A percentile compares a stretch with the other conserved stretches of the same genome.
These are phyloP conservation scores for Chiloscyllium plagiosum DNA, from an alignment of 2,113 vertebrate genomes.

Conservation along the genomic window DNA sequence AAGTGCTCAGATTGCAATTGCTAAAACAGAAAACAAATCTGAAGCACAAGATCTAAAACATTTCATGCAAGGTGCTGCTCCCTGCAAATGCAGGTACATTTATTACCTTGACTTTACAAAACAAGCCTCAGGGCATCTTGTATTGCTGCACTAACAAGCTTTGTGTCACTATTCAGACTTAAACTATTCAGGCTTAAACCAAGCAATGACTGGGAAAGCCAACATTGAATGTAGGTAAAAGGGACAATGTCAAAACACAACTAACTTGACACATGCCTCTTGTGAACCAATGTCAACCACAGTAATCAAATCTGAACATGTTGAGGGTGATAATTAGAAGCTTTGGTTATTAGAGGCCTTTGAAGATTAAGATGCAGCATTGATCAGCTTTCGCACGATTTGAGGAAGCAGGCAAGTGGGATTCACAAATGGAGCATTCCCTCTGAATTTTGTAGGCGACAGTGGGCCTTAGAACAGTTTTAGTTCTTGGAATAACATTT, in stretches of 20 bases:
- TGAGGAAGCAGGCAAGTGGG: background rate
- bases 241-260: background rate
- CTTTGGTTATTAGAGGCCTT: background rate
- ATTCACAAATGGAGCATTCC: background rate
- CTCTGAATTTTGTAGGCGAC: background rate
- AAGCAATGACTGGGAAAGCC: background rate
- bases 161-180: background rate
- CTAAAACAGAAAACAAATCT: background rate
- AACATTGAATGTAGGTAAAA: background rate
- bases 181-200: background rate
- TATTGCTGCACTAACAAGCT: background rate
- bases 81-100: background rate
- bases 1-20: background rate
- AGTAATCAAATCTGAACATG: background rate
- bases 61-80: background rate
- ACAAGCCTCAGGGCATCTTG: background rate
- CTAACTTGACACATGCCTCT: background rate
- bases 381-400: background rate
- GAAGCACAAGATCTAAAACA: background rate
- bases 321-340: background rate
- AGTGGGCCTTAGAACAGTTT: background rate
- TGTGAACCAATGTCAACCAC: background rate
- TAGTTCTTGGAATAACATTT: background rate
- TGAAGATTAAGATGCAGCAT: background rate
- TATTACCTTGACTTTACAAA: background rate